Evolutionary conservation across 1,140 invertebrate species (phyloP).

Genomic region (Pinna nobilis): DNA sequence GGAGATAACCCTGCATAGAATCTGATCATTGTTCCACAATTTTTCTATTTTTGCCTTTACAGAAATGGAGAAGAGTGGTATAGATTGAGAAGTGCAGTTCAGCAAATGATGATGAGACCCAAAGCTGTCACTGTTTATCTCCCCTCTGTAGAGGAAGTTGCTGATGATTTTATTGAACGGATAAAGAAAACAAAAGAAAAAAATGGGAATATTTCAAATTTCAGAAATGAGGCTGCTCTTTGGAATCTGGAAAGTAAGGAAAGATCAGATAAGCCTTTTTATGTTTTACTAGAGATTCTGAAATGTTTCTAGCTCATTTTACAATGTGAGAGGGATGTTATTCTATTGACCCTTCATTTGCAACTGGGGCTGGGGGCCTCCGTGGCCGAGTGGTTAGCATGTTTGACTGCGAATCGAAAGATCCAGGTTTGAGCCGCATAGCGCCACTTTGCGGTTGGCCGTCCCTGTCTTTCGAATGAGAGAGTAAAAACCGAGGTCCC

Average conservation of each 20-base stretch:
- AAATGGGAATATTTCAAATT: constrained; percentile 62
- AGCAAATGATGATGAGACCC: constrained; percentile 66
- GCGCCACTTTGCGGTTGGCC: too few species aligned
- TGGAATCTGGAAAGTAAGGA: constrained; percentile 75
- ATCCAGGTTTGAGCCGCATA: too few species aligned
- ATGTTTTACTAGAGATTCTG: too few species aligned
- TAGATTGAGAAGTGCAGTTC: constrained; percentile 58
- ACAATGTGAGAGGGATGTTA: too few species aligned
- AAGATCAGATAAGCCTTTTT: too few species aligned
- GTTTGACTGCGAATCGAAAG: too few species aligned
- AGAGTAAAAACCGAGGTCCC: too few species aligned
- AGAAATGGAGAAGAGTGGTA: constrained; percentile 70
- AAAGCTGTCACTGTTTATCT: constrained; percentile 60
- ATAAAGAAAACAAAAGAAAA: constrained; percentile 48
- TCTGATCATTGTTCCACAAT: not conserved
- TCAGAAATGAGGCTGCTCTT: constrained; percentile 63
- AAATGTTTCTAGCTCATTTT: too few species aligned
- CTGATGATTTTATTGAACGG: constrained; percentile 57
- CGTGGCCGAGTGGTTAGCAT: too few species aligned
- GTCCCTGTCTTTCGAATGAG: too few species aligned
- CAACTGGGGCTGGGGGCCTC: too few species aligned
- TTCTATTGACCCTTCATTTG: too few species aligned
- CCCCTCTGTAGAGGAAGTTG: constrained; percentile 56
- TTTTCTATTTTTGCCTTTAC: not conserved
- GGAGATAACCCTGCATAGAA: not conserved